Percentiles rank a stretch among this genome's conserved stretches.
These are phyloP conservation scores for Stichopus horrens DNA, from an alignment of 53 echinoderm and acorn worm species.

Conservation along the genomic window DNA sequence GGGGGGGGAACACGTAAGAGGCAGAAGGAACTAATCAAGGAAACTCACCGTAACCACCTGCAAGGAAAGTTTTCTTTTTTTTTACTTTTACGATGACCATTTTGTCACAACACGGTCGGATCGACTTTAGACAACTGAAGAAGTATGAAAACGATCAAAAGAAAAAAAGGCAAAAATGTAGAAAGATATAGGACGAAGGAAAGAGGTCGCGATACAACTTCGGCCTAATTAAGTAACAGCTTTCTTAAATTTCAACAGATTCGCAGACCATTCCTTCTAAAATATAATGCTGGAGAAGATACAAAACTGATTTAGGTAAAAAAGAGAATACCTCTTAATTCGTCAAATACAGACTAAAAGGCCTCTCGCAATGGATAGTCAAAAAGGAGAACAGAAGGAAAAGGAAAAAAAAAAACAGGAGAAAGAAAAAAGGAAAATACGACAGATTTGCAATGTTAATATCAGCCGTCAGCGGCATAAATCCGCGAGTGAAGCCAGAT, in stretches of 20 bases:
- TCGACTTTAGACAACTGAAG: too few relatives aligned
- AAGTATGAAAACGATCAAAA: background rate
- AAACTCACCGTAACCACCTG: background rate
- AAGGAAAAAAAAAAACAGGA: too few relatives aligned
- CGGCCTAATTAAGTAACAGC: conserved; percentile 34
- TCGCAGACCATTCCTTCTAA: conserved; percentile 19
- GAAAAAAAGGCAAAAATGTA: background rate
- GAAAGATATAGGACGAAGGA: conserved; percentile 29
- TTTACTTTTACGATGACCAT: background rate
- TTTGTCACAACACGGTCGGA: background rate
- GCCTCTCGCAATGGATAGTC: background rate
- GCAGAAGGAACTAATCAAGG: too few relatives aligned
- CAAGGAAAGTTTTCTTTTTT: background rate
- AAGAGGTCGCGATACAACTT: conserved; percentile 19
- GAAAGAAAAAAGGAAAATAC: background rate
- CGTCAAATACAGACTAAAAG: conserved; percentile 7
- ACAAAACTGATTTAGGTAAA: conserved; percentile 34
- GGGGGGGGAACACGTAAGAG: too few relatives aligned
- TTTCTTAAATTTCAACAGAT: conserved; percentile 25
- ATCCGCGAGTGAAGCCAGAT: background rate
- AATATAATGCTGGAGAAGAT: conserved; percentile 1
- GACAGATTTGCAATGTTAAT: conserved; percentile 32
- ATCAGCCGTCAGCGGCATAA: background rate
- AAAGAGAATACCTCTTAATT: conserved; percentile 31
- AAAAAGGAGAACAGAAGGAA: background rate